Evolutionary conservation across 2,113 vertebrate species (phyloP).

Genomic region (Vicugna pacos): DNA sequence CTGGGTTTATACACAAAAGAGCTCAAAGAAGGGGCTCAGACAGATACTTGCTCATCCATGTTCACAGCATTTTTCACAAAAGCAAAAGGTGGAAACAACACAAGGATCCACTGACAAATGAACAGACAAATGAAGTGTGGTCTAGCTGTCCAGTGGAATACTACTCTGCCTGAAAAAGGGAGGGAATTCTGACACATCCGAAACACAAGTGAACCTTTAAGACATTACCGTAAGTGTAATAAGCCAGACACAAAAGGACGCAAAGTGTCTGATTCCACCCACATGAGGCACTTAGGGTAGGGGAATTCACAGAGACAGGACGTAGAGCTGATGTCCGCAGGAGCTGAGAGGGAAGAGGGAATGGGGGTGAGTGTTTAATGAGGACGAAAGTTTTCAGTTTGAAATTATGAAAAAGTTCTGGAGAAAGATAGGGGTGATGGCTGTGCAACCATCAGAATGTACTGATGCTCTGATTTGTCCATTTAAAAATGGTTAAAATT

Average conservation of each 20-base stretch:
- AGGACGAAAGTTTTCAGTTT: not conserved
- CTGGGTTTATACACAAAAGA: not conserved
- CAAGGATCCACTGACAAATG: accelerated
- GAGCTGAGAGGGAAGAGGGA: accelerated
- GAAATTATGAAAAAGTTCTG: not conserved
- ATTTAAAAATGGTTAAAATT: not conserved
- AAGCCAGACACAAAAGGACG: not conserved
- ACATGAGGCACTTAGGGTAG: not conserved
- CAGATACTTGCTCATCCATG: accelerated
- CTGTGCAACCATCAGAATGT: too few relatives aligned
- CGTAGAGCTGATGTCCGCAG: not conserved
- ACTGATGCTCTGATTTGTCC: not conserved
- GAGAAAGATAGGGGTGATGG: too few relatives aligned
- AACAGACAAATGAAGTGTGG: not conserved
- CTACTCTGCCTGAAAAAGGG: not conserved
- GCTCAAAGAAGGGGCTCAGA: not conserved
- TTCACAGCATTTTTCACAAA: not conserved
- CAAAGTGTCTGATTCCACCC: too few relatives aligned
- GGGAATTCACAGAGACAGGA: not conserved
- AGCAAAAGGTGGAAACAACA: not conserved
- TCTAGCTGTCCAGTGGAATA: accelerated
- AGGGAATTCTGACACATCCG: not conserved
- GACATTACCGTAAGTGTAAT: not conserved
- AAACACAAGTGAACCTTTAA: too few relatives aligned
- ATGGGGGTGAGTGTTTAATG: accelerated